phyloP scores from a whole-genome alignment of 1,140 invertebrate genomes.

The Myzus persicae region DNA sequence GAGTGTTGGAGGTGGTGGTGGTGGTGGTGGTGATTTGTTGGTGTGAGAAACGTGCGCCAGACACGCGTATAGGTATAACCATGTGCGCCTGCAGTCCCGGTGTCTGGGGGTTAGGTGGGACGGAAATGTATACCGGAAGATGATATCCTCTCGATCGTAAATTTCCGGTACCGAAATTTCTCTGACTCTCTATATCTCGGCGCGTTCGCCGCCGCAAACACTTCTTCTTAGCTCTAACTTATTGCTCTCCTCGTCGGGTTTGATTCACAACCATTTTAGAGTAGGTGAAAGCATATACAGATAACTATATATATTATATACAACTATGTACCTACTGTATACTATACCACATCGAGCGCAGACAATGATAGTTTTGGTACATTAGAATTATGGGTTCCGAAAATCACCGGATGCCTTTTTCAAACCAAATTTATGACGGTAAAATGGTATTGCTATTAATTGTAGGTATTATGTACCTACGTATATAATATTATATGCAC shows the following conservation, averaged over 20 bases:
- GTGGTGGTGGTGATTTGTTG: conserved; percentile 46
- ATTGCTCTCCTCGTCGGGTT: conserved; percentile 26
- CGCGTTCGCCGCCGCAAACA: not conserved
- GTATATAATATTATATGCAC: not conserved
- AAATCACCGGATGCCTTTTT: conserved; percentile 17
- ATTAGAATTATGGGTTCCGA: conserved; percentile 23
- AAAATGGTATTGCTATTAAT: not conserved
- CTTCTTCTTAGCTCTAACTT: conserved; percentile 23
- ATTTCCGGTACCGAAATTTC: conserved; percentile 45
- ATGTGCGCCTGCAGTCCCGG: not conserved
- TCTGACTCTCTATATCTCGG: not conserved
- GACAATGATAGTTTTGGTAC: not conserved
- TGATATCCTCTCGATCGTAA: conserved; percentile 55
- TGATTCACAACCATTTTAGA: conserved; percentile 23
- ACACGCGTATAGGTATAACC: conserved; percentile 30
- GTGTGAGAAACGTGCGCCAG: conserved; percentile 45
- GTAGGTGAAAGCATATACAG: not conserved
- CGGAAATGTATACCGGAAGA: conserved; percentile 42
- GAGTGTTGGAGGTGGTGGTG: not conserved
- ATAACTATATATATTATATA: not conserved
- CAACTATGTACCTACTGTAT: not conserved
- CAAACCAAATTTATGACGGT: not conserved
- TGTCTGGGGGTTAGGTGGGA: not conserved
- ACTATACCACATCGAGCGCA: not conserved
- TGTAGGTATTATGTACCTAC: not conserved